Evolutionary conservation across 2,797 vertebrate genomes (phyloP).

Genomic region (Typhlichthys eigenmanni): DNA sequence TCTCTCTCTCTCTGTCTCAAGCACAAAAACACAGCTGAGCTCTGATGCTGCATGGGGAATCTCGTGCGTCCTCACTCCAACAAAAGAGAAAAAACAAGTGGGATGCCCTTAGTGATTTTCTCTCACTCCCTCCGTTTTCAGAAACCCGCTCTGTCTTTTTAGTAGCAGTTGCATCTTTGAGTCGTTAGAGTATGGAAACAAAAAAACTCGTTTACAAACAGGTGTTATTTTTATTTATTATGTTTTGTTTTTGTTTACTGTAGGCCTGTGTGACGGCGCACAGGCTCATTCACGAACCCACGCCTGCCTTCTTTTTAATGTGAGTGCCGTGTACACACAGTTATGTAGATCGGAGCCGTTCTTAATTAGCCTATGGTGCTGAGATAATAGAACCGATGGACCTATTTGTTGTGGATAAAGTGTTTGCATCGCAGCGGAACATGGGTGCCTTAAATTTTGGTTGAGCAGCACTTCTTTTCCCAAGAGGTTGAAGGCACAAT

Average conservation of each 20-base stretch:
- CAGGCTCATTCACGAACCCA: slow-evolving; percentile 34
- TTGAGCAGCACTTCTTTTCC: slow-evolving; percentile 37
- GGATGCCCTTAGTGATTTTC: slow-evolving; percentile 26
- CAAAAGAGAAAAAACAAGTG: slow-evolving; percentile 21
- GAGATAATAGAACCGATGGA: slow-evolving; percentile 50
- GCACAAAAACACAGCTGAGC: slow-evolving; percentile 5
- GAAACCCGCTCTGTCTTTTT: slow-evolving; percentile 6
- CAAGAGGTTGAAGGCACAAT: slow-evolving; percentile 38
- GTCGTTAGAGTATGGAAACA: slow-evolving; percentile 15
- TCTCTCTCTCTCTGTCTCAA: background rate
- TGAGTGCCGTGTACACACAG: slow-evolving; percentile 42
- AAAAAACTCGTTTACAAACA: slow-evolving; percentile 62
- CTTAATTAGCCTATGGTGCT: slow-evolving; percentile 4
- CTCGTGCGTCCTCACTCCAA: slow-evolving; percentile 26
- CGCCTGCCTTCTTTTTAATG: slow-evolving; percentile 27
- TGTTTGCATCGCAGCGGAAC: slow-evolving; percentile 41
- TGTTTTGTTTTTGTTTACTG: slow-evolving; percentile 11
- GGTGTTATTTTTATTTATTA: slow-evolving; percentile 59
- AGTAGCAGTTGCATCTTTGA: slow-evolving; percentile 17
- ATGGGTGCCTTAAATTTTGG: slow-evolving; percentile 30
- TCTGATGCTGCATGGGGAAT: slow-evolving; percentile 50
- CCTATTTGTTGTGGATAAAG: slow-evolving; percentile 27
- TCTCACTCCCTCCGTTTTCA: slow-evolving; percentile 10
- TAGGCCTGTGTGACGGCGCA: slow-evolving; percentile 31
- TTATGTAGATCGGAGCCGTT: slow-evolving; percentile 24